Percentiles rank a stretch among this genome's conserved stretches.
These are phyloP conservation scores for Andrena fulva DNA, from an alignment of 2,888 invertebrate genomes.

Conservation along the genomic window DNA sequence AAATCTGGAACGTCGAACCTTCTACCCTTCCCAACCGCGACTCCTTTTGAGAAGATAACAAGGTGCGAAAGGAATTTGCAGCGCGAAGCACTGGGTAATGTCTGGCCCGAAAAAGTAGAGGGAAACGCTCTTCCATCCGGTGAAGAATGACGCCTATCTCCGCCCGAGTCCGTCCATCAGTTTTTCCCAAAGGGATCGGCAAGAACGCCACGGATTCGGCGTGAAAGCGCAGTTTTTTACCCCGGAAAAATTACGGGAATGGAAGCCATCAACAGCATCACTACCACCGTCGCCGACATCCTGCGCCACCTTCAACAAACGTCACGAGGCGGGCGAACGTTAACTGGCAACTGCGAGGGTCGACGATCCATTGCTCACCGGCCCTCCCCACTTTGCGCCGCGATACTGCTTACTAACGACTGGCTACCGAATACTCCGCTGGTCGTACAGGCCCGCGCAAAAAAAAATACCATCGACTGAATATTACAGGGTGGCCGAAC, in stretches of 20 bases:
- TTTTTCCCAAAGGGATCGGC: not conserved
- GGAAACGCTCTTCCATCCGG: conserved; percentile 2
- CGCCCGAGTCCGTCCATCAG: not conserved
- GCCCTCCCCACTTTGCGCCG: conserved; percentile 65
- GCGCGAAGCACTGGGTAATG: conserved; percentile 10
- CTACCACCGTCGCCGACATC: conserved; percentile 68
- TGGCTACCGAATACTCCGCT: conserved; percentile 53
- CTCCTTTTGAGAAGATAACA: not conserved
- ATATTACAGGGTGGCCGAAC: not conserved
- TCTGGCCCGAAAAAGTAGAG: not conserved
- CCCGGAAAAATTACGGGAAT: conserved; percentile 27
- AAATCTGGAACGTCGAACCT: not conserved
- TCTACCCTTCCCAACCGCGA: not conserved
- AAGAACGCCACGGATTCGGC: not conserved
- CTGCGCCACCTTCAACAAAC: conserved; percentile 65
- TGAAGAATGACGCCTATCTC: not conserved
- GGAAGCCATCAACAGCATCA: conserved; percentile 13
- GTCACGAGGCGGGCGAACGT: conserved; percentile 75
- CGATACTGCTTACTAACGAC: conserved; percentile 64
- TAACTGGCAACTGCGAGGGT: conserved; percentile 78
- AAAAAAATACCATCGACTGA: conserved; percentile 19
- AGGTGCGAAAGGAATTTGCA: conserved; percentile 15
- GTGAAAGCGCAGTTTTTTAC: conserved; percentile 29
- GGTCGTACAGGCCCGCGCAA: conserved; percentile 36
- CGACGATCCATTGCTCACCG: conserved; percentile 79